Conservation (phyloP, 2,797 vertebrate genomes). For the Valencia hispanica region DNA sequence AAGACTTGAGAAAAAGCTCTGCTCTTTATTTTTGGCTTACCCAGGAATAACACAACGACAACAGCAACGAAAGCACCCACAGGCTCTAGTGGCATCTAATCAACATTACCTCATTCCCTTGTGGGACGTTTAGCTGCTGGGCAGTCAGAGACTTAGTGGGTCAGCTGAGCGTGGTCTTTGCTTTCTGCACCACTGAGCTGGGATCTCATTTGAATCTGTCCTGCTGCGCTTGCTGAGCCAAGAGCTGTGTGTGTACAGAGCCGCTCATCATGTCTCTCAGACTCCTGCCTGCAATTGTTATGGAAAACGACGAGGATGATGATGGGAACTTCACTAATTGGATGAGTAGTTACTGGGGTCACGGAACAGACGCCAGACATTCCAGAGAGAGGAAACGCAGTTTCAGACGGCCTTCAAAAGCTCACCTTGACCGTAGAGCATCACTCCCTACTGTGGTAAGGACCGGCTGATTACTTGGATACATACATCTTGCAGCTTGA, state of each 20-base stretch:
- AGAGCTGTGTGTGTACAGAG: conserved; percentile 32
- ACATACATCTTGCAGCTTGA: background rate
- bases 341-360: conserved; percentile 99
- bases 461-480: background rate
- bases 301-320: conserved; percentile 93
- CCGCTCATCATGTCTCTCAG: conserved; percentile 76
- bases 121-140: conserved; percentile 39
- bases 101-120: conserved; percentile 40
- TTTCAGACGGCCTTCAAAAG: conserved; percentile 73
- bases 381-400: conserved; percentile 81
- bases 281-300: conserved; percentile 75
- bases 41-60: conserved; percentile 62
- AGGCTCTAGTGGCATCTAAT: conserved; percentile 53
- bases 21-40: conserved; percentile 63
- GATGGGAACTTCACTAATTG: conserved; percentile 96
- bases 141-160: conserved; percentile 43
- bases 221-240: conserved; percentile 27
- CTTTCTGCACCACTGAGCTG: conserved; percentile 13
- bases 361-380: conserved; percentile 68
- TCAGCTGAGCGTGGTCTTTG: conserved; percentile 45
- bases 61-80: conserved; percentile 19
- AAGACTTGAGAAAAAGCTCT: conserved; percentile 72
- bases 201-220: conserved; percentile 28
- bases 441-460: conserved; percentile 91
- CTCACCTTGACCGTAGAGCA: conserved; percentile 81